phyloP scores from a whole-genome alignment of 2,797 vertebrate species.

The Octomys mimax region DNA sequence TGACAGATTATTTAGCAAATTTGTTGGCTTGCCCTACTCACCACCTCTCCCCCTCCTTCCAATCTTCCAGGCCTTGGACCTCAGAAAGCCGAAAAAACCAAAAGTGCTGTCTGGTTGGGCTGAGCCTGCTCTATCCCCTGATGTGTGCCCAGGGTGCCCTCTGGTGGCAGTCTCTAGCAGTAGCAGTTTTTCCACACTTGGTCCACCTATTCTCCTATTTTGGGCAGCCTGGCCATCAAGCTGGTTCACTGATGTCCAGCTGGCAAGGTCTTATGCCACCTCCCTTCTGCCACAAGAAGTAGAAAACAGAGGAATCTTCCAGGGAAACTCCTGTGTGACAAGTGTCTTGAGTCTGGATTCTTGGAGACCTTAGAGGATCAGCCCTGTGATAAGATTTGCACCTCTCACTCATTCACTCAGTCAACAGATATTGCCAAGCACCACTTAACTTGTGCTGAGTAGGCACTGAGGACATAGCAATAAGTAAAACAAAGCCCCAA shows the following conservation, averaged over 20 bases:
- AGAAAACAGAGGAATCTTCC: background rate
- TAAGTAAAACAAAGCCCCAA: background rate
- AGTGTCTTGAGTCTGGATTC: background rate
- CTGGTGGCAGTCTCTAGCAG: conserved; percentile 71
- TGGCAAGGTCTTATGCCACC: background rate
- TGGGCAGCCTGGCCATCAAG: background rate
- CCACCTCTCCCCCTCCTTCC: background rate
- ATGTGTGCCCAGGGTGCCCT: conserved; percentile 75
- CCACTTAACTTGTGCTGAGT: background rate
- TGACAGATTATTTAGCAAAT: conserved; percentile 33
- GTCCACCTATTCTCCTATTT: background rate
- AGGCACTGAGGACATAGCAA: background rate
- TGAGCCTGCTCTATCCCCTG: background rate
- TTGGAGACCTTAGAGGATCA: background rate
- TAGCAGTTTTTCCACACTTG: background rate
- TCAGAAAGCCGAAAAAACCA: background rate
- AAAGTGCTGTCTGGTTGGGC: background rate
- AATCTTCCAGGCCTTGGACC: background rate
- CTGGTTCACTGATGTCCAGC: background rate
- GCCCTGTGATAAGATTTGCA: background rate
- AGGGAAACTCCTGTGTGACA: background rate
- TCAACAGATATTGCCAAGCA: background rate
- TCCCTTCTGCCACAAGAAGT: background rate
- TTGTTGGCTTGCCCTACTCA: background rate
- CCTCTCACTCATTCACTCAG: background rate